Base-by-base conservation (phyloP, 2,797 vertebrate species). In the Mormyrus hasselquistii region DNA sequence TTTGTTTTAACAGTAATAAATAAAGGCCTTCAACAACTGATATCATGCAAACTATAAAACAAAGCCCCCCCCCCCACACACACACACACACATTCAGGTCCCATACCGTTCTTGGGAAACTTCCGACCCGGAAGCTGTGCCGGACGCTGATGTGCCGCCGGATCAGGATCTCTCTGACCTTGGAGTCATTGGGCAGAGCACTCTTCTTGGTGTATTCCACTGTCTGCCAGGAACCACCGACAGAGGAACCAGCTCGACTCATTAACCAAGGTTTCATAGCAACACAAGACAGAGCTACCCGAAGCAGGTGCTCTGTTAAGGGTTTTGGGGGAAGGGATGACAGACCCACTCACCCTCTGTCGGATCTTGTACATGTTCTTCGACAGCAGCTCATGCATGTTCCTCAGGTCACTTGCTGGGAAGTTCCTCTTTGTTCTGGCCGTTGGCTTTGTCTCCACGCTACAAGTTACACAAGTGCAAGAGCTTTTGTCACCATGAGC, bases 301-400 rank as follows among this genome's bases (percentile, higher is more conserved):
- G 65, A 10, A 10, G 22, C 65, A 38, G 29, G 69, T 14, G 69
- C 12, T 16, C 69, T 1, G 1, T 73, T 38, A 16, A 16, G 38
- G 73, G 69, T 44, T 79, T 53, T 29, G 50, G 22, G 25, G 12
- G 12, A 86, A 9, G 83, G 3, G 83, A 12, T 52, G 2, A 38
- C 12, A 59, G 25, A 38, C 25, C 85, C 14, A 53, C 97, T 97
- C 92, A 99, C 98, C 95, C 96, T 93, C 88, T 99, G 96, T 41
- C 98, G 96, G 93, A 98, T 99, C 93, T 97, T 97, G 94, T 99
- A 99, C 95, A 99, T 98, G 94, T 99, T 99, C 94, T 98, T 98
- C 88, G 97, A 97, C 92, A 99, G 90, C 92, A 99, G 96, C 86
- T 99, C 96, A 73, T 97, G 95, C 95, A 99, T 98, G 91, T 96